These are phyloP conservation scores for Bergia sp. DNA, from an alignment of 92 coral and sea anemone species.

Conservation along the genomic window DNA sequence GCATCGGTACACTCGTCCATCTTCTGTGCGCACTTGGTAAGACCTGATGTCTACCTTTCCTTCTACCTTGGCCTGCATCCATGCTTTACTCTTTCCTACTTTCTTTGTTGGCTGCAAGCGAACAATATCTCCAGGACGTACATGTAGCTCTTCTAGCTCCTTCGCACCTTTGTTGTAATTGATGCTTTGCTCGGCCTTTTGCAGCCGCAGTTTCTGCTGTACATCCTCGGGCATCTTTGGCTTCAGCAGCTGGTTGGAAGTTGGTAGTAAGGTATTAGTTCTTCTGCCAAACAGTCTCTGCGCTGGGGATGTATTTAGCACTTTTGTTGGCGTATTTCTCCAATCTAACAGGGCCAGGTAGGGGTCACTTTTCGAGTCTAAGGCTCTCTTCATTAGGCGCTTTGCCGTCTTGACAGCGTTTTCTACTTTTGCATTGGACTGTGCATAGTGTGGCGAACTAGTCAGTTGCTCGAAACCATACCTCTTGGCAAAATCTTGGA, in stretches of 20 bases:
- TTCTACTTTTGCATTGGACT: background rate
- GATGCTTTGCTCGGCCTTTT: slow-evolving; percentile 46
- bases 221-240: slow-evolving; percentile 24
- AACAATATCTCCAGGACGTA: slow-evolving; percentile 58
- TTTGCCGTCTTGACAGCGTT: slow-evolving; percentile 29
- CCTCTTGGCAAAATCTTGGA: background rate
- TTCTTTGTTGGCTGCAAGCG: slow-evolving; percentile 44
- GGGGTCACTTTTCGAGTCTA: background rate
- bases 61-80: slow-evolving; percentile 52
- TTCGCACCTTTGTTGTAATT: slow-evolving; percentile 55
- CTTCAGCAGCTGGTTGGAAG: slow-evolving; percentile 2
- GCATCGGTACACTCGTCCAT: slow-evolving; percentile 44
- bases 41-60: slow-evolving; percentile 48
- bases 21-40: slow-evolving; percentile 51
- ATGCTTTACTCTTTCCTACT: slow-evolving; percentile 45
- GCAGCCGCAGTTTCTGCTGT: slow-evolving; percentile 44
- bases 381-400: slow-evolving; percentile 15
- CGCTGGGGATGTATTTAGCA: slow-evolving; percentile 2
- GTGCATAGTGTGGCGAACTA: background rate
- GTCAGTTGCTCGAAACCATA: slow-evolving; percentile 21
- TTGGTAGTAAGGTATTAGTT: slow-evolving; percentile 9
- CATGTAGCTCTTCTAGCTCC: slow-evolving; percentile 44
- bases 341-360: slow-evolving; percentile 6
- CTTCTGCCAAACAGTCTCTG: slow-evolving; percentile 27
- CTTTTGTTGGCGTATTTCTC: slow-evolving; percentile 27